phyloP scores from a whole-genome alignment of 37 sponge, comb jelly and placozoan species.

The Ianthella basta region DNA sequence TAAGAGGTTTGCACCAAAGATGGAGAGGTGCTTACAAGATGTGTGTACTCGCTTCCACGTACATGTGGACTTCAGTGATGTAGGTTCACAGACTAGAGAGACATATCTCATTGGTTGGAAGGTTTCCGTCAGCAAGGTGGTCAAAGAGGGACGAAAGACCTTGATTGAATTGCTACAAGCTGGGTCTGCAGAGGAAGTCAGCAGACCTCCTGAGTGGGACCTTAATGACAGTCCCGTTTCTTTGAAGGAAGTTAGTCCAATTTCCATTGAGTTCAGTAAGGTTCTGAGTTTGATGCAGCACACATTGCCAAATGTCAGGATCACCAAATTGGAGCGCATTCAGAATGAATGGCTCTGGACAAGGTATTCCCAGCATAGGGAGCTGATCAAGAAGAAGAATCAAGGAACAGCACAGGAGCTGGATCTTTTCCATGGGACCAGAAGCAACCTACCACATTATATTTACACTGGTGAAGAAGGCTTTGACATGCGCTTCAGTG shows the following conservation, averaged over 20 bases:
- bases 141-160: neutral
- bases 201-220: neutral
- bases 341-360: constrained; percentile 72
- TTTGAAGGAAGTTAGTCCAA: neutral
- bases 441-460: constrained; percentile 29
- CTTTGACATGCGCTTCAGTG: constrained; percentile 73
- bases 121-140: neutral
- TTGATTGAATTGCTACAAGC: neutral
- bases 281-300: neutral
- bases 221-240: neutral
- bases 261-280: constrained; percentile 16
- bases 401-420: constrained; percentile 49
- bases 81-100: neutral
- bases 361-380: constrained; percentile 44
- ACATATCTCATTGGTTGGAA: constrained; percentile 43
- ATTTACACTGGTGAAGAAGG: constrained; percentile 60
- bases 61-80: neutral
- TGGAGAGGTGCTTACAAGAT: neutral
- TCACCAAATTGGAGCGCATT: constrained; percentile 53
- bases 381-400: constrained; percentile 56
- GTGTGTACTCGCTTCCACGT: neutral
- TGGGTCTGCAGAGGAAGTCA: neutral
- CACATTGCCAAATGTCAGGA: constrained; percentile 16
- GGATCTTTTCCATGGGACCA: constrained; percentile 73
- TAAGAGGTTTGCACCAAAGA: neutral